Evolutionary conservation across 2,888 invertebrate genomes (phyloP).

Genomic region (Panorpa germanica): DNA sequence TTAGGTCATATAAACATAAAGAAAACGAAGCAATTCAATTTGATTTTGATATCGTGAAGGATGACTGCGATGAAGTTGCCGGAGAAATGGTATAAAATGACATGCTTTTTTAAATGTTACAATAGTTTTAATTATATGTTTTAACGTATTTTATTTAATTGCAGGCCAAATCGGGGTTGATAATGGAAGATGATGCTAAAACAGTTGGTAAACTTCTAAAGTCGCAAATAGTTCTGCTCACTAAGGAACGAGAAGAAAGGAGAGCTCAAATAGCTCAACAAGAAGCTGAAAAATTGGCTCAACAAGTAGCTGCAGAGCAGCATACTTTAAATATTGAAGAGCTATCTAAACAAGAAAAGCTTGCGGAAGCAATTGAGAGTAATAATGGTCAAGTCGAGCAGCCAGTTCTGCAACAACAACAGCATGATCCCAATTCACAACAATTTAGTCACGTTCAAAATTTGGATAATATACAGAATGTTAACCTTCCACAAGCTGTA

Average conservation of each 20-base stretch:
- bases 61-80: constrained; percentile 86
- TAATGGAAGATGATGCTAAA: constrained; percentile 87
- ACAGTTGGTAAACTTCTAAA: constrained; percentile 81
- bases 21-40: constrained; percentile 99
- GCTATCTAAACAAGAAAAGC: no score
- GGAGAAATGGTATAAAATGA: constrained; percentile 67
- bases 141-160: constrained; percentile 15
- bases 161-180: constrained; percentile 84
- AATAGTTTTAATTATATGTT: constrained; percentile 1
- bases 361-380: no score
- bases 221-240: constrained; percentile 39
- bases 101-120: background rate
- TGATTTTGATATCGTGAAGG: constrained; percentile 82
- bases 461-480: no score
- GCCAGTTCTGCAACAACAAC: no score
- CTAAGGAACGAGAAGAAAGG: constrained; percentile 37
- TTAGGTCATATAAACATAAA: constrained; percentile 78
- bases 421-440: no score
- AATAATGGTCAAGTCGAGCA: no score
- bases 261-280: constrained; percentile 30
- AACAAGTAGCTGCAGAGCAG: constrained; percentile 30
- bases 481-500: no score
- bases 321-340: no score
- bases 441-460: no score
- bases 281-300: constrained; percentile 28